Percentiles rank a stretch among this genome's conserved stretches.
Conservation (phyloP, 2,888 invertebrate species). For the Metallyticus violacea region DNA sequence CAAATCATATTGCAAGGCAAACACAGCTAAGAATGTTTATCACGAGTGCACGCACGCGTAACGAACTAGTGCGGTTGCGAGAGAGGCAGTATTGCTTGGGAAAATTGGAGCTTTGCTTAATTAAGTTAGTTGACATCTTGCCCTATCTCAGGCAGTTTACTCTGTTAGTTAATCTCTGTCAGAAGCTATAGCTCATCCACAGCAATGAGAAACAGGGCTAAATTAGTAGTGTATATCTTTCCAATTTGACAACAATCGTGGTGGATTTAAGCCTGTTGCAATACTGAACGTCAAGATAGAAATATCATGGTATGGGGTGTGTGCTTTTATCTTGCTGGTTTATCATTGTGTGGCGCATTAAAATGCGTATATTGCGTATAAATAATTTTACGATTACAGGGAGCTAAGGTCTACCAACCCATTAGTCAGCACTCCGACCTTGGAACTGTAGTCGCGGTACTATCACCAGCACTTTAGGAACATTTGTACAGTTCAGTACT, state of each 20-base stretch:
- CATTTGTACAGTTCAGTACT: no score
- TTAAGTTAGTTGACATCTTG: constrained; percentile 3
- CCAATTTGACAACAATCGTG: background rate
- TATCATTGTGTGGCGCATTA: no score
- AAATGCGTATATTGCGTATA: no score
- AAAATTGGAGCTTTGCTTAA: background rate
- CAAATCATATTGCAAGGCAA: background rate
- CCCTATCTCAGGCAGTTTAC: background rate
- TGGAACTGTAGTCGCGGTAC: no score
- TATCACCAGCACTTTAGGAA: no score
- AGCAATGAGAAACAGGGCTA: background rate
- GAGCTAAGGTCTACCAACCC: no score
- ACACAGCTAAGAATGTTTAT: background rate
- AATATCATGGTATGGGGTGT: background rate
- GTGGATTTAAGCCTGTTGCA: background rate
- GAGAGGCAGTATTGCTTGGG: background rate
- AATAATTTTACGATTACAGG: no score
- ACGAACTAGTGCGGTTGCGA: background rate
- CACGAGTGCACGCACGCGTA: background rate
- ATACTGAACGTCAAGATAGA: background rate
- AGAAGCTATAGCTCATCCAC: background rate
- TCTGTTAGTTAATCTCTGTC: background rate
- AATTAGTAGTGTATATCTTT: background rate
- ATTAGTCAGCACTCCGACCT: no score
- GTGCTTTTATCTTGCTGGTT: background rate